A percentile compares a stretch with the other conserved stretches of the same genome.
Conservation (phyloP, 2,888 invertebrate species). For the Schizaphis graminum region DNA sequence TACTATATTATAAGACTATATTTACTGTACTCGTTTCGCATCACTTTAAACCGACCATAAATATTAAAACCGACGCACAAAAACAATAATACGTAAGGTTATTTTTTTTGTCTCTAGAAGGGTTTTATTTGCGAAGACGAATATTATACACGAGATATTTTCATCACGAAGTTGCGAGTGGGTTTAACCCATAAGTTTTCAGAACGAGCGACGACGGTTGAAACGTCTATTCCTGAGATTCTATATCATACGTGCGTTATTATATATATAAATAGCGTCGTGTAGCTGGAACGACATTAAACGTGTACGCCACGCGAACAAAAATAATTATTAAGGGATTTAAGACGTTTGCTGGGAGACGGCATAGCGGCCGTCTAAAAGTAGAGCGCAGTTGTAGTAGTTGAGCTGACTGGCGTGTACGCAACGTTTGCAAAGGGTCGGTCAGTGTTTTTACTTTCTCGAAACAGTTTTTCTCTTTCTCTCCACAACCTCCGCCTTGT, state of each 20-base stretch:
- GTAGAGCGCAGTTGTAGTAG: background rate
- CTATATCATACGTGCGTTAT: background rate
- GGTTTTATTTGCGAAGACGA: background rate
- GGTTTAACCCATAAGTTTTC: background rate
- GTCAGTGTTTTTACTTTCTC: background rate
- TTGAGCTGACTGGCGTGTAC: background rate
- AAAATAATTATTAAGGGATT: conserved; percentile 28
- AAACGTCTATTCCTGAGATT: background rate
- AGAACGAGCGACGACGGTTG: background rate
- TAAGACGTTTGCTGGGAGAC: background rate
- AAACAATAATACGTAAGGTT: background rate
- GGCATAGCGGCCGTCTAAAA: background rate
- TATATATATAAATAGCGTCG: background rate
- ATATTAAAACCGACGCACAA: background rate
- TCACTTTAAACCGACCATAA: background rate
- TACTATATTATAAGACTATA: background rate
- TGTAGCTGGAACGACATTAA: background rate
- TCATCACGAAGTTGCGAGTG: background rate
- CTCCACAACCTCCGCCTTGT: background rate
- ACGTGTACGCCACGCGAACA: background rate
- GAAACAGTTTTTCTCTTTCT: background rate
- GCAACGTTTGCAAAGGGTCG: background rate
- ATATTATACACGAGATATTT: background rate
- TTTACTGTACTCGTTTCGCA: background rate
- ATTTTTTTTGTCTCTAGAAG: background rate